Evolutionary conservation across 2,888 invertebrate genomes (phyloP), one percentile per base, ranked within the genome.

Genomic region (Xylophagus ater): DNA sequence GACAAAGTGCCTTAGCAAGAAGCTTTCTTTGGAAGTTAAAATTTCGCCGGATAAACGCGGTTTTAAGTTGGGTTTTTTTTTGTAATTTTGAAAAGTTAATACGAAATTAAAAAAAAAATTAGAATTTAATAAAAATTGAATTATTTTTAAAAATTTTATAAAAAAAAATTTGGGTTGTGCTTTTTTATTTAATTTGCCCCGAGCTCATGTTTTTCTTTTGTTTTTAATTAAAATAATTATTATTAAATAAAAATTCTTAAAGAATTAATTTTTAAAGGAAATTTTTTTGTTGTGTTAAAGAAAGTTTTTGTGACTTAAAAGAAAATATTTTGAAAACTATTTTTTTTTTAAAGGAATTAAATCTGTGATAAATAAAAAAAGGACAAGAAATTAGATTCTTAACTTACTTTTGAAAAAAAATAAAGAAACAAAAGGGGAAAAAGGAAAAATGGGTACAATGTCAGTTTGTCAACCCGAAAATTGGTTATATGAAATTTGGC

Each of bases 401-500:
- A 44, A 44, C 41, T 36, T 42, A 44, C 41, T 41, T 43, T 42
- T 41, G 43, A 45, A 44, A 38, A 41, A 43, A 31, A 40, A 34
- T 37, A 37, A 36, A 37, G 38, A 47, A 45, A 43, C n/a, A n/a
- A n/a, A n/a, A 20, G 20, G 8, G 8, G 8, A 20, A 20, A 8
- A 7, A 20, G 8, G 47, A 49, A 62, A 64, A 58, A 59, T 62
- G 64, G 57, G 63, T 48, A 64, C 62, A 42, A 58, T 62, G 62
- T 55, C 65, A 29, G 51, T 62, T 37, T 57, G 61, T 46, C 63
- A 65, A 51, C 65, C 64, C 29, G 62, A 65, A 66, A 72, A 69
- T 58, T 74, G 74, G 67, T 69, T 77, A 44, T 77, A 77, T 62
- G 77, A 77, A 60, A 70, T 77, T 59, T 72, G 73, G 62, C 75